These are phyloP conservation scores for Platorchestia sp. DNA, from an alignment of 1,140 invertebrate genomes.

Conservation along the genomic window DNA sequence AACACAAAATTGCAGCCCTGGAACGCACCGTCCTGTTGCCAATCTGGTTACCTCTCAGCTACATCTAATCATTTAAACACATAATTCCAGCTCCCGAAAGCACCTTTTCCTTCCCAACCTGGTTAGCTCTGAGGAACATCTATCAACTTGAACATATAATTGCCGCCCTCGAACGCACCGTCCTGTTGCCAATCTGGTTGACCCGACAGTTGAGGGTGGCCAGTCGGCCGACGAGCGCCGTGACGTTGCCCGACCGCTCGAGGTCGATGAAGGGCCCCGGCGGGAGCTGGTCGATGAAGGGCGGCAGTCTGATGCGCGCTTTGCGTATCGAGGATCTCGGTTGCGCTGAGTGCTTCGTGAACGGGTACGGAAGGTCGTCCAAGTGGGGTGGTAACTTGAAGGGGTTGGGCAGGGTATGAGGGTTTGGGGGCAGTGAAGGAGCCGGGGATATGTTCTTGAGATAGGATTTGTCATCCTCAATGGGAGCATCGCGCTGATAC, in stretches of 20 bases:
- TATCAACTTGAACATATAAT: not conserved
- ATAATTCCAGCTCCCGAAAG: too few relatives aligned
- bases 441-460: slow-evolving; percentile 39
- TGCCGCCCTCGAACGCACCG: slow-evolving; percentile 74
- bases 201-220: slow-evolving; percentile 87
- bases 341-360: slow-evolving; percentile 52
- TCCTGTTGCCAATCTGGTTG: slow-evolving; percentile 88
- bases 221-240: slow-evolving; percentile 85
- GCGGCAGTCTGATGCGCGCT: slow-evolving; percentile 60
- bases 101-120: too few relatives aligned
- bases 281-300: slow-evolving; percentile 64
- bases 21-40: not conserved
- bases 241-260: slow-evolving; percentile 75
- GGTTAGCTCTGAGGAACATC: not conserved
- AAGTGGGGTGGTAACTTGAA: slow-evolving; percentile 39
- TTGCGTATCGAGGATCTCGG: slow-evolving; percentile 40
- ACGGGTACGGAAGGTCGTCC: slow-evolving; percentile 59
- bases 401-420: slow-evolving; percentile 15
- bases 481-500: not conserved
- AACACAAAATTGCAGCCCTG: too few relatives aligned
- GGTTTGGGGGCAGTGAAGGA: not conserved
- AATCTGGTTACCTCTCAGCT: too few relatives aligned
- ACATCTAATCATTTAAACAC: too few relatives aligned
- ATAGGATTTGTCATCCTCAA: slow-evolving; percentile 34
- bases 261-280: slow-evolving; percentile 65